A percentile compares a stretch with the other conserved stretches of the same genome.
phyloP scores from a whole-genome alignment of 2,797 vertebrate genomes.

The Rousettus madagascariensis region DNA sequence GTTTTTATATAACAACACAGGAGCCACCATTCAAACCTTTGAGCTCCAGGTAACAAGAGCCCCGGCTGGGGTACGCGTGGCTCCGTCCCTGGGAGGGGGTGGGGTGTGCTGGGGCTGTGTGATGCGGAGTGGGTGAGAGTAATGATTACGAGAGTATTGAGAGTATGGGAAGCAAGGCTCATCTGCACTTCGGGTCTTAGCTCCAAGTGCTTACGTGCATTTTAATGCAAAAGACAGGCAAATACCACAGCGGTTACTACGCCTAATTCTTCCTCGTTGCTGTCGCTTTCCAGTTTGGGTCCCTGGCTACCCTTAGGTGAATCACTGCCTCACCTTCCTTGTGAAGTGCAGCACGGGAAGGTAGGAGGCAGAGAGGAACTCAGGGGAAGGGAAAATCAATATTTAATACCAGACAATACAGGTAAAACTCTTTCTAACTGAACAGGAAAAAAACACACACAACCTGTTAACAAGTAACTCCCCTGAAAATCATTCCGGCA shows the following conservation, averaged over 20 bases:
- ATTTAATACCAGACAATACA: neutral
- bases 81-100: too few relatives aligned
- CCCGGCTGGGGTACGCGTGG: too few relatives aligned
- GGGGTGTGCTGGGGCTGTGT: neutral
- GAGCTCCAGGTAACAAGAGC: constrained; percentile 66
- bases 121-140: neutral
- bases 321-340: neutral
- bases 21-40: constrained; percentile 76
- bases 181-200: neutral
- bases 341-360: neutral
- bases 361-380: neutral
- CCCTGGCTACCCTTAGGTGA: neutral
- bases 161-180: neutral
- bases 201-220: neutral
- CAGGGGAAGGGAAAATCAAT: neutral
- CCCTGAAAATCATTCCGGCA: neutral
- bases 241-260: neutral
- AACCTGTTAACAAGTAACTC: neutral
- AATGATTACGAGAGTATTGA: too few relatives aligned
- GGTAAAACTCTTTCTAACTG: neutral
- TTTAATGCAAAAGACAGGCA: neutral
- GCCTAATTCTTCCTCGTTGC: neutral
- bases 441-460: neutral
- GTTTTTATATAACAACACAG: constrained; percentile 70
- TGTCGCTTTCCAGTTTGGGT: neutral